Percentiles rank a stretch among this genome's conserved stretches.
phyloP scores from a whole-genome alignment of 2,113 vertebrate species.

The Alethe castanea region DNA sequence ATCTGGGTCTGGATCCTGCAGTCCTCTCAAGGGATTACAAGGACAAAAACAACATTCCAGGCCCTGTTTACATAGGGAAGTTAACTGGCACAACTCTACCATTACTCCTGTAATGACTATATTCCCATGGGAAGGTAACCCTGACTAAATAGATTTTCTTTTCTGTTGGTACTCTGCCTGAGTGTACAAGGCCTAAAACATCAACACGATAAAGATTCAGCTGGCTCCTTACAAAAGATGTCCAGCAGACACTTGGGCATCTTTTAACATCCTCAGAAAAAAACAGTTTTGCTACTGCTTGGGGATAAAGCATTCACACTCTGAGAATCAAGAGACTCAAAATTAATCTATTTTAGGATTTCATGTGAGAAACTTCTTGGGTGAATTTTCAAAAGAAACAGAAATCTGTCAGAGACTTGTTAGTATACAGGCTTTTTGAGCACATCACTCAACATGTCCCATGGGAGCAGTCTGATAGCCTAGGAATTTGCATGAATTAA shows the following conservation, averaged over 20 bases:
- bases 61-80: constrained; percentile 13
- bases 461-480: not conserved
- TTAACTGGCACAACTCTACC: constrained; percentile 19
- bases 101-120: not conserved
- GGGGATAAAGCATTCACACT: not conserved
- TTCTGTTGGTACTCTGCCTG: not conserved
- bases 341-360: not conserved
- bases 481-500: not conserved
- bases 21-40: constrained; percentile 8
- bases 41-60: constrained; percentile 58
- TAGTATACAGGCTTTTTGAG: not conserved
- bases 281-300: not conserved
- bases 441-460: not conserved
- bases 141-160: not conserved
- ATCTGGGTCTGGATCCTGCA: constrained; percentile 48
- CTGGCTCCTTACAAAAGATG: not conserved
- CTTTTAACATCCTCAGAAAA: not conserved
- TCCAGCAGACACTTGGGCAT: not conserved
- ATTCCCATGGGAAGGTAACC: not conserved
- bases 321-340: not conserved
- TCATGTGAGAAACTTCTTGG: not conserved
- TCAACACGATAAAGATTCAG: not conserved
- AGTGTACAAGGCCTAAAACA: not conserved
- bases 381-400: not conserved
- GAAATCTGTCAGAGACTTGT: not conserved